Evolutionary conservation across 2,888 invertebrate species (phyloP), one percentile per base, ranked within the genome.

Genomic region (Orchesellides sinensis): DNA sequence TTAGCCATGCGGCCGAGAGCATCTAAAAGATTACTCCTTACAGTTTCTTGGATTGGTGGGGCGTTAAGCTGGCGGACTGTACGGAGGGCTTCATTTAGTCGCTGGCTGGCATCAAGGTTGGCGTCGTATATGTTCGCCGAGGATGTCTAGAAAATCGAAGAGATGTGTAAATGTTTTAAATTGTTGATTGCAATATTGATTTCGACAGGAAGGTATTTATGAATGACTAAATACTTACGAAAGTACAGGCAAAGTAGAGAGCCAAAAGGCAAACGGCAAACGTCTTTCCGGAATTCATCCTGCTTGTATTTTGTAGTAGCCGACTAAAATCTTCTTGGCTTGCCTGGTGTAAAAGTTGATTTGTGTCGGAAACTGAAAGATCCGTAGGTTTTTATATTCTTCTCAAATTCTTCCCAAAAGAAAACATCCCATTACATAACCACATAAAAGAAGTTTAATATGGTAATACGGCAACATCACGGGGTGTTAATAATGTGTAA

Each of bases 11-110:
- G 72, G 32, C 40, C 35, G 1, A 80, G 65, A 27, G 84, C 84
- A 35, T 68, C 78, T 54, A 87, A 70, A 69, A 87, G 80, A 61
- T 87, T 87, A 47, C 63, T 75, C 27, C 83, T 77, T 1, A 87
- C 80, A 17, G 83, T 83, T 10, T 73, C 80, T 4, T 65, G 65
- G 45, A 80, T 56, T 35, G 80, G 80, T 21, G 45, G 45, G 29
- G 63, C 21, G 80, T 72, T 80, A 21, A 80, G 29, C 29, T 80
- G 80, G 6, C 80, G 63, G 3, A 80, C 79, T 12, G 72, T 56
- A 10, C 80, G 80, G 14, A 80, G 56, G 2, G 80, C 80, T 32
- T 80, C 72, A 23, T 65, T 56, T 29, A 52, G 27, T 21, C 80
- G 80, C n/a, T n/a, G 12, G 17, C 14, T 52, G 4, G 70, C 10